A percentile compares a stretch with the other conserved stretches of the same genome.
These are phyloP conservation scores for Premnoplex brunnescens DNA, from an alignment of 2,797 vertebrate genomes.

Conservation along the genomic window DNA sequence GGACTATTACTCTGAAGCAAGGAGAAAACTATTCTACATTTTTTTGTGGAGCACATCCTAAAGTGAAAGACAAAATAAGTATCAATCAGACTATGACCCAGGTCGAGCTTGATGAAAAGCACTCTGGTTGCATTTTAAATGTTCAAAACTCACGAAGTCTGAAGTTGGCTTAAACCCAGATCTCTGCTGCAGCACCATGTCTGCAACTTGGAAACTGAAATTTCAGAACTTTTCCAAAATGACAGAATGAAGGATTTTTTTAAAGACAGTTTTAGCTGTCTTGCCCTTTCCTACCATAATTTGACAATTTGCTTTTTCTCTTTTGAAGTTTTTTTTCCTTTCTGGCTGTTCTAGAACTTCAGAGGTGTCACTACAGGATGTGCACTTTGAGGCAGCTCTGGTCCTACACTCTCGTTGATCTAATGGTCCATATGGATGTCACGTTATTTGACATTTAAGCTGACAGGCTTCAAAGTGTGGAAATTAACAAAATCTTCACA, in stretches of 20 bases:
- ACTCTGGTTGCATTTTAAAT: neutral
- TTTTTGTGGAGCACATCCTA: neutral
- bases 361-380: conserved; percentile 38
- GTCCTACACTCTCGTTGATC: conserved; percentile 44
- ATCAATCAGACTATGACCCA: neutral
- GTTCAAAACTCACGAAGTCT: neutral
- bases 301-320: conserved; percentile 16
- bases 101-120: neutral
- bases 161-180: conserved; percentile 2
- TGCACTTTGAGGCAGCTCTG: conserved; percentile 54
- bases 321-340: neutral
- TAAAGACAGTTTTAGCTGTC: conserved; percentile 4
- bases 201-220: conserved; percentile 25
- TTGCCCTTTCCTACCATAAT: conserved; percentile 32
- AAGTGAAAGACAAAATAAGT: neutral
- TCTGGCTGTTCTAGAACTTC: conserved; percentile 42
- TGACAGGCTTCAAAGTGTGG: conserved; percentile 46
- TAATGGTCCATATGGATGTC: conserved; percentile 65
- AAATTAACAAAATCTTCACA: conserved; percentile 55
- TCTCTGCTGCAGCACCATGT: neutral
- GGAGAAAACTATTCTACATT: neutral
- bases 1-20: neutral
- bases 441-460: conserved; percentile 53
- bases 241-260: conserved; percentile 42
- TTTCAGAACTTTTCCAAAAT: conserved; percentile 53